Conservation (phyloP, 2,797 vertebrate species). For the Lepidocolaptes lacrymiger region DNA sequence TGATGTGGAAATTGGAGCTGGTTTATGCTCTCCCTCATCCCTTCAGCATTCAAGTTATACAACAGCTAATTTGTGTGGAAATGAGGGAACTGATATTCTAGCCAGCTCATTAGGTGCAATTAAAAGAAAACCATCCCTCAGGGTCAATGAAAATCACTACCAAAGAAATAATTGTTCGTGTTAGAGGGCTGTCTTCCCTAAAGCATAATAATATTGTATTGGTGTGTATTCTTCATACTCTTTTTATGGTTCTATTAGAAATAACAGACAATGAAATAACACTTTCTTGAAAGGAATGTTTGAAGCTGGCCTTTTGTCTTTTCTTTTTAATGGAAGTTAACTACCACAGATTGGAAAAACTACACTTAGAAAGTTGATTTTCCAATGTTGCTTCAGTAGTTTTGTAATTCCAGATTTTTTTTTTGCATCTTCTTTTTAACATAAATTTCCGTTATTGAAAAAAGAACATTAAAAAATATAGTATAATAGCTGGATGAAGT, state of each 20-base stretch:
- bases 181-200: not conserved
- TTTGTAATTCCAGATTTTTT: not conserved
- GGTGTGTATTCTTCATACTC: not conserved
- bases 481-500: not conserved
- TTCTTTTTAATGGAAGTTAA: not conserved
- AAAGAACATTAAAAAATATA: not conserved
- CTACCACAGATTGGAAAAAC: not conserved
- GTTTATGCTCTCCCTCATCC: not conserved
- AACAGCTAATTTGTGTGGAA: constrained; percentile 29
- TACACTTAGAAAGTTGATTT: not conserved
- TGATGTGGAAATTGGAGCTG: not conserved
- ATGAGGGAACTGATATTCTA: not conserved
- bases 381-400: not conserved
- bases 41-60: not conserved
- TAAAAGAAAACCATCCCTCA: constrained; percentile 13
- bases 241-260: not conserved
- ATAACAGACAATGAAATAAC: not conserved
- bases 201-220: not conserved
- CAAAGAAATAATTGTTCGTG: not conserved
- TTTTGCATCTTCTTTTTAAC: not conserved
- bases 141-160: not conserved
- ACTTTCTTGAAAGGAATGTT: not conserved
- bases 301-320: not conserved
- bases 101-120: constrained; percentile 30
- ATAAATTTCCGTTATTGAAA: not conserved